Evolutionary conservation across 2,888 invertebrate species (phyloP), one percentile per base, ranked within the genome.

Genomic region (Epirrhoe alternata): DNA sequence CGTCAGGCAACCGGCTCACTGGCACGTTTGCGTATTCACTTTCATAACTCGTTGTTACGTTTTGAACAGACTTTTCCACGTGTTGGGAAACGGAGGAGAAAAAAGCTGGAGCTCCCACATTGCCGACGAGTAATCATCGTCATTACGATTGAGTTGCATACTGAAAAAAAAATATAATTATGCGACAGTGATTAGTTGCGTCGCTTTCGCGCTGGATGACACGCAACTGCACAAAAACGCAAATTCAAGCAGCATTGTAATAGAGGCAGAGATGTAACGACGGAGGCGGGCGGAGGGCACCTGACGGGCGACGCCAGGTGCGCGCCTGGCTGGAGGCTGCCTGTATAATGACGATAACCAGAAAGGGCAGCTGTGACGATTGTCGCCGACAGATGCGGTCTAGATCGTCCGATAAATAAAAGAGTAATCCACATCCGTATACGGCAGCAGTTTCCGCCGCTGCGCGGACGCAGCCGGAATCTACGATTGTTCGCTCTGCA

Each of bases 1-100:
- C 77, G 76, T 71, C 80, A 74, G 80, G 82, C 82, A 83, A 86
- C 83, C 80, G 75, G 81, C 80, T 80, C 80, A 84, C 76, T 82
- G 73, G 81, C 82, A 86, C 82, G 86, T 88, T 90, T 87, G 84
- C 87, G 86, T 87, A 86, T 86, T 81, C 83, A 84, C 88, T 92
- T 92, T 92, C 92, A 90, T 91, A 92, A 92, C 89, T 77, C 79
- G 86, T 84, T 84, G 87, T 92, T 92, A 92, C 90, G 90, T 88
- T 91, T 84, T 75, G 78, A 83, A 84, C 82, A 71, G 81, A 88
- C 85, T 90, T 90, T 91, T 89, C 89, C 86, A 87, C 84, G 81
- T 82, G 86, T 91, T 93, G 86, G 84, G 90, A 92, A 92, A 92
- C 75, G 45, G 60, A 73, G 68, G 69, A 72, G 85, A 84, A 89